Percentiles rank a stretch among this genome's conserved stretches.
Evolutionary conservation across 2,888 invertebrate genomes (phyloP).

Genomic region (Heliconius cydno): DNA sequence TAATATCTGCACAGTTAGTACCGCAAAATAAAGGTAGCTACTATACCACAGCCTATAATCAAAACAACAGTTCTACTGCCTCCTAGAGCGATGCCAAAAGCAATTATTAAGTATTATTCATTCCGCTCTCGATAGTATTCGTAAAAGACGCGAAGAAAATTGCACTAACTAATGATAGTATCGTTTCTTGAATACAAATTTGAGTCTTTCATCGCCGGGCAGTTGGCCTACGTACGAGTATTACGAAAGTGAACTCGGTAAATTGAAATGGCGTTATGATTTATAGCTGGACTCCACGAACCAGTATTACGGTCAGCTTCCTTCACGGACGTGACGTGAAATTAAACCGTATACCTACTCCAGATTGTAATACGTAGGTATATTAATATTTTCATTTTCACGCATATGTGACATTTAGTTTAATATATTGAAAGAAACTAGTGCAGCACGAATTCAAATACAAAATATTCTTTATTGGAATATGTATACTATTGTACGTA

Average conservation of each 20-base stretch:
- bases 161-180: slow-evolving; percentile 58
- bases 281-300: slow-evolving; percentile 76
- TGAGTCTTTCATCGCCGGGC: slow-evolving; percentile 72
- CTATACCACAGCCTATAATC: slow-evolving; percentile 52
- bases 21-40: slow-evolving; percentile 52
- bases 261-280: slow-evolving; percentile 81
- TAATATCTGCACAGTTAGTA: slow-evolving; percentile 39
- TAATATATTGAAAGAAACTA: too few species aligned
- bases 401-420: too few species aligned
- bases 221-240: slow-evolving; percentile 59
- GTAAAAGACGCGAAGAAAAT: slow-evolving; percentile 77
- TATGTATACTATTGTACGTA: too few species aligned
- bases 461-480: too few species aligned
- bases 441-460: too few species aligned
- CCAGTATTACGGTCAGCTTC: slow-evolving; percentile 73
- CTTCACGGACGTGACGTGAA: slow-evolving; percentile 72
- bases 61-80: slow-evolving; percentile 61
- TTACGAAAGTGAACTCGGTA: slow-evolving; percentile 71
- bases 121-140: slow-evolving; percentile 63
- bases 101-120: slow-evolving; percentile 64
- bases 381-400: too few species aligned
- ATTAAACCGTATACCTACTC: slow-evolving; percentile 53
- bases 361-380: slow-evolving; percentile 38
- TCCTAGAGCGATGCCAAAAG: slow-evolving; percentile 65
- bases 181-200: slow-evolving; percentile 80